Evolutionary conservation across 2,888 invertebrate genomes (phyloP), one percentile per base, ranked within the genome.

Genomic region (Helobdella robusta): DNA sequence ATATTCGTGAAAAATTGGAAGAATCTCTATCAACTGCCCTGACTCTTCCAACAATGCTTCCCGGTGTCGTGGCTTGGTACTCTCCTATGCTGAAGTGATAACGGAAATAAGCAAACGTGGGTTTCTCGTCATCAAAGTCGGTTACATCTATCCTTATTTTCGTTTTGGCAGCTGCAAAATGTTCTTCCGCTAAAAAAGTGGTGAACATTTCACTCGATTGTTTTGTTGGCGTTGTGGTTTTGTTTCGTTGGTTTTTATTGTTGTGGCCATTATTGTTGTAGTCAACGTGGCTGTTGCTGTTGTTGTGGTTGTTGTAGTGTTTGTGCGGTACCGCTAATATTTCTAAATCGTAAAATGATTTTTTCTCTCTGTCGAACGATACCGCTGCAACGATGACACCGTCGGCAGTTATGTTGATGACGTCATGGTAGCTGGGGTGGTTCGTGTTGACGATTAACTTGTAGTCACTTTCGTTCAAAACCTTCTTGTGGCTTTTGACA

Each of bases 51-150:
- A 60, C 44, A 25, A 44, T 25, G 6, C 44, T 23, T 15, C 60
- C 60, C 15, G 46, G 11, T 18, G 28, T 1, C 8, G 11, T 36
- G 1, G 60, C 32, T 3, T 36, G 34, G 44, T 23, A 32, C 18
- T 36, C 60, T 25, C 46, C 32, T 25, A 60, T n/a, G 18, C n/a
- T 18, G 30, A 60, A 60, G 30, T 60, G 44, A 30, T 60, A 60
- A 2, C 11, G 25, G n/a, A 30, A n/a, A 25, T 44, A 18, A 3
- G 28, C 23, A 15, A 60, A 60, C 23, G n/a, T 18, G 6, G 60
- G 60, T 44, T 8, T 23, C 23, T 60, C 60, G 46, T 60, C 60
- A n/a, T 60, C 60, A 23, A 60, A 44, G 30, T 60, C 60, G 25
- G 25, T n/a, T 6, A 60, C 44, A n/a, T 60, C 3, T 18, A 60